These are phyloP conservation scores for Otocyon megalotis DNA, from an alignment of 2,113 vertebrate species.

Conservation along the genomic window DNA sequence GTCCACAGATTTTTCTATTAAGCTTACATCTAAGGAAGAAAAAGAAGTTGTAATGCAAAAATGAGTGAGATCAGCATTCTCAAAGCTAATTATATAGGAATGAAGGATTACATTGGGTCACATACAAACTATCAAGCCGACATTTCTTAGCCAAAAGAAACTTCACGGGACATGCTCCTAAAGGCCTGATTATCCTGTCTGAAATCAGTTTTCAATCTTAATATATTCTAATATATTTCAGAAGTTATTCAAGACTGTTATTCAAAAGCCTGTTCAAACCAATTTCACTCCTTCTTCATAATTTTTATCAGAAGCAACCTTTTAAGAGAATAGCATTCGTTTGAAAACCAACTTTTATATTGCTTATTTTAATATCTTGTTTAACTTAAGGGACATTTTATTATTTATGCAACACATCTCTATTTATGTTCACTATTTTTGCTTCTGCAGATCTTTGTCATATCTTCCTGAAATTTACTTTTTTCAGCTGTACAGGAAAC, in stretches of 20 bases:
- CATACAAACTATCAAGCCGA: background rate
- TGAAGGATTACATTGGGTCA: background rate
- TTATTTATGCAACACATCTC: background rate
- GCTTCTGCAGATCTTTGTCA: background rate
- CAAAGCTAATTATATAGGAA: slow-evolving; percentile 48
- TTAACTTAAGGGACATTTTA: background rate
- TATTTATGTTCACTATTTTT: background rate
- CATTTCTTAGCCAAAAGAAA: background rate
- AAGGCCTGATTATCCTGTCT: background rate
- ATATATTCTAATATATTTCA: background rate
- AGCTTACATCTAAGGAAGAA: background rate
- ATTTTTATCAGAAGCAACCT: background rate
- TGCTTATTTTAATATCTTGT: background rate
- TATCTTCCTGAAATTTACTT: background rate
- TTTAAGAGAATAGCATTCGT: background rate
- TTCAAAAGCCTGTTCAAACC: background rate
- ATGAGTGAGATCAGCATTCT: slow-evolving; percentile 7
- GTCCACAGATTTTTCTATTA: slow-evolving; percentile 8
- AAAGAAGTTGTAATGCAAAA: background rate
- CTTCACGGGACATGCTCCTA: background rate
- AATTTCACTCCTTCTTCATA: background rate
- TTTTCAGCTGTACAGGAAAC: background rate
- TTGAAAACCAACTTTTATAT: background rate
- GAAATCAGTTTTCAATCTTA: background rate
- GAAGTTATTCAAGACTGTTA: background rate